Evolutionary conservation across 2,797 vertebrate species (phyloP), one percentile per base, ranked within the genome.

Genomic region (Netta rufina): DNA sequence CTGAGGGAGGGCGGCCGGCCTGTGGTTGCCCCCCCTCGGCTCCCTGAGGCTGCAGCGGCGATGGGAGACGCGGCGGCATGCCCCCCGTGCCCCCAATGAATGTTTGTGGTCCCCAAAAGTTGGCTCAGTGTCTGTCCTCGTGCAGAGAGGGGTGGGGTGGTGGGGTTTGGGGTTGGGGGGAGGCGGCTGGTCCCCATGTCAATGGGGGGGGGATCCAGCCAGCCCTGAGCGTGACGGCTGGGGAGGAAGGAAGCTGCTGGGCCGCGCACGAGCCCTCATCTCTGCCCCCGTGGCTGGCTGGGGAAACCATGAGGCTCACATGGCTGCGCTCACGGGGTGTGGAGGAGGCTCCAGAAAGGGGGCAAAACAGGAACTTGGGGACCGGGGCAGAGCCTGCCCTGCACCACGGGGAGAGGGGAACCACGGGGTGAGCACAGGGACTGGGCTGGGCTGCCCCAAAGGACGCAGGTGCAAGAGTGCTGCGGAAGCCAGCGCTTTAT

Each of bases 401-500:
- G 8, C 7, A 14, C 36, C 60, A n/a, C 6, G 8, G 43, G 33
- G 53, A 11, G 28, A 27, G 12, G 38, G 61, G 12, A 38, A 41
- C 30, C 61, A 41, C 21, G 47, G 70, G 76, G 27, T 1, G 19
- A 49, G 53, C 16, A 15, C 11, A 3, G 18, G 22, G 24, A 11
- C 27, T 0, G 1, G 43, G 1, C 25, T 25, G 49, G 24, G 49
- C 49, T 25, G 38, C 60, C 60, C 36, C 36, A 39, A 39, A 62
- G 12, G 61, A 62, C 3, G 7, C 32, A 13, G 57, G 56, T 27
- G 28, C 61, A 30, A 27, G 27, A 21, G 27, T 27, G 17, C 28
- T 41, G 61, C 39, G 27, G 78, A 74, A 89, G 75, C 84, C 90
- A 67, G 2, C 1, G 2, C 5, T 95, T 96, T 96, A 95, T 96